Percentiles rank a stretch among this genome's conserved stretches.
Evolutionary conservation across 2,888 invertebrate species (phyloP).

Genomic region (Neoascia interrupta): DNA sequence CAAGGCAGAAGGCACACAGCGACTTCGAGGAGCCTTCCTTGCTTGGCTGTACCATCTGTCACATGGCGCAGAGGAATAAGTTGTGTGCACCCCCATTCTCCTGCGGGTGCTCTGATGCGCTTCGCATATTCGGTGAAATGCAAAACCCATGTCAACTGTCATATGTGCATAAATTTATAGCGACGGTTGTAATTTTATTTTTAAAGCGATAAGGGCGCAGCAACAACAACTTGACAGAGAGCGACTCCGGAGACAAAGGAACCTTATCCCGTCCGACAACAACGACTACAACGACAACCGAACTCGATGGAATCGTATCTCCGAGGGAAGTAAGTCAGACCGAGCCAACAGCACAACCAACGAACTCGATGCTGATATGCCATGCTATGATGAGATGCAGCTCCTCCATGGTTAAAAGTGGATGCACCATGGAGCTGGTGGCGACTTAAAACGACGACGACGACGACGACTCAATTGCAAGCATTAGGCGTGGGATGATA

Average conservation of each 20-base stretch:
- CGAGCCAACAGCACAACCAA: constrained; percentile 13
- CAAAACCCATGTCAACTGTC: constrained; percentile 70
- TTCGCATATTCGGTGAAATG: constrained; percentile 56
- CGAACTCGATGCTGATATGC: constrained; percentile 47
- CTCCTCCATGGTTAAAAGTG: too few species aligned
- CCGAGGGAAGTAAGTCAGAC: constrained; percentile 35
- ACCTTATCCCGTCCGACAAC: too few species aligned
- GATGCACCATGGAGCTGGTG: constrained; percentile 30
- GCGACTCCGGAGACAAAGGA: constrained; percentile 48
- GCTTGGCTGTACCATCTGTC: constrained; percentile 22
- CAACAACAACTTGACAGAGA: constrained; percentile 45
- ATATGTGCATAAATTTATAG: constrained; percentile 69
- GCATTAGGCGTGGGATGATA: constrained; percentile 64
- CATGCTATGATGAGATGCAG: constrained; percentile 45
- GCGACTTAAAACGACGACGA: constrained; percentile 36
- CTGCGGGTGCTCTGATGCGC: constrained; percentile 15
- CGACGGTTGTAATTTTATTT: constrained; percentile 53
- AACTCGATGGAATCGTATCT: constrained; percentile 37
- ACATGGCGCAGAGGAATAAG: constrained; percentile 28
- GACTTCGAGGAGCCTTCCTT: constrained; percentile 47
- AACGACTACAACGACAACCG: too few species aligned
- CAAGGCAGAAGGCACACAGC: neutral
- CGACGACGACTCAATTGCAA: constrained; percentile 62
- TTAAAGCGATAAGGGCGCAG: constrained; percentile 52
- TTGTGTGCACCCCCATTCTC: neutral